A percentile compares a stretch with the other conserved stretches of the same genome.
These are phyloP conservation scores for Sarcophaga peregrina DNA, from an alignment of 1,140 invertebrate species.

Conservation along the genomic window DNA sequence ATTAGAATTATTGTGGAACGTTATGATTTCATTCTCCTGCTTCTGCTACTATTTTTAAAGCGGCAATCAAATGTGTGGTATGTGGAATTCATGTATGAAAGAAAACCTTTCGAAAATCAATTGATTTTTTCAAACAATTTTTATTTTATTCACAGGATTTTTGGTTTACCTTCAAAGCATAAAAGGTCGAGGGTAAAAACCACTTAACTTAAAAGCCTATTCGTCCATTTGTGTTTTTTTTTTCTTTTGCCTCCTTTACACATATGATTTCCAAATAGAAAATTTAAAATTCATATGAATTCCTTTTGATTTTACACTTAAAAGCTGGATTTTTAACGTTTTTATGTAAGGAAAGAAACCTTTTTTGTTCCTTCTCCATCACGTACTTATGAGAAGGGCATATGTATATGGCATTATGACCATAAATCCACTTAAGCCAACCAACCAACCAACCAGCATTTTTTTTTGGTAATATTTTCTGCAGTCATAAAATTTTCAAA, in stretches of 20 bases:
- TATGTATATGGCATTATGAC: neutral
- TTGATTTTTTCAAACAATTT: too few species aligned
- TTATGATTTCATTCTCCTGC: neutral
- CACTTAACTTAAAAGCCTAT: constrained; percentile 29
- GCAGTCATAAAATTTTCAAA: neutral
- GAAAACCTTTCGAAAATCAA: constrained; percentile 14
- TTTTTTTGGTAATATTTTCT: neutral
- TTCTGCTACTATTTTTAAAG: too few species aligned
- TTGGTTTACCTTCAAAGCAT: neutral
- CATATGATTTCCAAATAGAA: neutral
- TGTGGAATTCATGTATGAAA: neutral
- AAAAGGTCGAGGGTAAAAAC: constrained; percentile 8
- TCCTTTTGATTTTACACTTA: neutral
- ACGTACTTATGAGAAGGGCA: neutral
- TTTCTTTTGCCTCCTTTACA: neutral
- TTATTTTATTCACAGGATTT: too few species aligned
- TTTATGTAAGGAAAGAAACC: neutral
- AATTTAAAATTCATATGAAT: constrained; percentile 26
- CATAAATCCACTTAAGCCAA: constrained; percentile 10
- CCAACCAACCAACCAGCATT: neutral
- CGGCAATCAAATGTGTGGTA: too few species aligned
- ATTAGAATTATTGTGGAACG: neutral
- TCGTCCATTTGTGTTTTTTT: neutral
- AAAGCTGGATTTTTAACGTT: neutral
- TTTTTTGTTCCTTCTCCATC: neutral